These are phyloP conservation scores for Zalophus californianus DNA, from an alignment of 2,797 vertebrate genomes.

Conservation along the genomic window DNA sequence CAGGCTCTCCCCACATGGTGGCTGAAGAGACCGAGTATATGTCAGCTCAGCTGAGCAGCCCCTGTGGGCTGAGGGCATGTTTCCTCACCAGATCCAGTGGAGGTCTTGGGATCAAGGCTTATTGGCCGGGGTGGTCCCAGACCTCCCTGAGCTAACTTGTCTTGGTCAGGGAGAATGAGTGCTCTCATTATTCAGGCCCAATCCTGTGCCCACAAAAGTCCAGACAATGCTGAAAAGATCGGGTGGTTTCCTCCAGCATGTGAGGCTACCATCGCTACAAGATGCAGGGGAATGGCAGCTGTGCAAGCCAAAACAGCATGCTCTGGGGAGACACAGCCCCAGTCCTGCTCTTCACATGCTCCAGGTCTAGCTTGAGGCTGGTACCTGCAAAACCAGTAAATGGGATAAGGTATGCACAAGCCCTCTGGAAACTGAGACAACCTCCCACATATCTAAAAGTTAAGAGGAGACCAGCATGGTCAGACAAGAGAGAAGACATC, in stretches of 20 bases:
- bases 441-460: not conserved
- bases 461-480: not conserved
- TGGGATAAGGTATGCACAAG: not conserved
- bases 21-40: not conserved
- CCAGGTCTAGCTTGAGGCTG: not conserved
- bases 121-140: no score
- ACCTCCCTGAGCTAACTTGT: not conserved
- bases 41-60: not conserved
- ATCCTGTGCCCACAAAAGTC: not conserved
- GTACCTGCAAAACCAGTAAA: not conserved
- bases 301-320: not conserved
- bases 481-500: not conserved
- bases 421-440: not conserved
- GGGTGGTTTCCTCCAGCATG: not conserved
- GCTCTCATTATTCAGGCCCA: not conserved
- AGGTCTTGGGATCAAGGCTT: not conserved
- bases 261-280: not conserved
- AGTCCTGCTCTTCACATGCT: not conserved
- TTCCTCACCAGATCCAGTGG: not conserved
- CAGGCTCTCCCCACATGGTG: rapidly evolving
- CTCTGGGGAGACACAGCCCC: not conserved
- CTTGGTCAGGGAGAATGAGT: not conserved
- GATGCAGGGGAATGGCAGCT: not conserved
- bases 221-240: not conserved
- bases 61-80: not conserved